Evolutionary conservation across 2,888 invertebrate species (phyloP).

Genomic region (Tenodera sinensis): DNA sequence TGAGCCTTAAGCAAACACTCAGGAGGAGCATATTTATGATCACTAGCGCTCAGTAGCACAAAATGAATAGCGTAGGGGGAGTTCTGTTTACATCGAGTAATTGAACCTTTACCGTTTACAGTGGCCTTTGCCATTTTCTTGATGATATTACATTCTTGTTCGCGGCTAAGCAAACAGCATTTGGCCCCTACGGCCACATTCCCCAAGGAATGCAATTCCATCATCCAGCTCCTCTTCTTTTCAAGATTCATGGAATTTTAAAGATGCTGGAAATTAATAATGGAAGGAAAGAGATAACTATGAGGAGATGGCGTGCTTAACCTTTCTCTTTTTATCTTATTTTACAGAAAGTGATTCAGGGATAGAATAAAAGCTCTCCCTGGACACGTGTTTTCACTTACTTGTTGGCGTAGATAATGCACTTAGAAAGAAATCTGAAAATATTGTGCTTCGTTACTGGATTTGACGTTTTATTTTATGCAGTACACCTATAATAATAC

Average conservation of each 20-base stretch:
- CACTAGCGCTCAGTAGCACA: not conserved
- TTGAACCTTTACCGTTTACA: not conserved
- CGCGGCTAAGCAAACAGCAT: not conserved
- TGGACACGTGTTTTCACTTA: no score
- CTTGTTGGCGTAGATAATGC: no score
- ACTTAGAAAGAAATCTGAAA: no score
- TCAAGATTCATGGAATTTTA: not conserved
- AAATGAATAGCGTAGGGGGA: not conserved
- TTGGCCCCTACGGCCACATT: not conserved
- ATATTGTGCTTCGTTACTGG: no score
- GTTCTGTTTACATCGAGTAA: not conserved
- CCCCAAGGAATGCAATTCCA: not conserved
- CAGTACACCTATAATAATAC: no score
- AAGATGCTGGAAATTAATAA: not conserved
- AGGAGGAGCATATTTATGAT: no score
- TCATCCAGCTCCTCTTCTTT: not conserved
- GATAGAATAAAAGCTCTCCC: no score
- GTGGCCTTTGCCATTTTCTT: not conserved
- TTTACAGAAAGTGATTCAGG: not conserved
- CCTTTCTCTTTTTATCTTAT: not conserved
- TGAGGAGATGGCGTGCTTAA: not conserved
- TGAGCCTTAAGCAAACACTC: no score
- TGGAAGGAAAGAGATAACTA: not conserved
- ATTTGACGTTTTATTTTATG: no score
- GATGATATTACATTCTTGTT: not conserved